Base-by-base conservation (phyloP, 1,140 invertebrate species). In the Polypedilum vanderplanki region DNA sequence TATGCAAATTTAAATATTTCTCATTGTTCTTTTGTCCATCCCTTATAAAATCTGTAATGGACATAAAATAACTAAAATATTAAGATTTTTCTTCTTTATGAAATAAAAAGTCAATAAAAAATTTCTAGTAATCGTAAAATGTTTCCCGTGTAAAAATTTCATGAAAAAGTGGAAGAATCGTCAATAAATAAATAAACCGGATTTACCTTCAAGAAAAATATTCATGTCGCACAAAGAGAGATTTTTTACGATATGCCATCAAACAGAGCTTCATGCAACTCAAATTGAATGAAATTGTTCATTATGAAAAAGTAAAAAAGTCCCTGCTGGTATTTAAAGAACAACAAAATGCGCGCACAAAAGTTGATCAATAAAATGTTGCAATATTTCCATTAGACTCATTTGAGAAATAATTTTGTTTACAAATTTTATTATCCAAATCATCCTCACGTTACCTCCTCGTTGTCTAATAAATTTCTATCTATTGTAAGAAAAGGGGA, bases 281-380 rank as follows among this genome's bases (percentile, higher is more conserved):
- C 9, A 46, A 46, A 46, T 46, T 46, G 41, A 46, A 46, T 46
- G 41, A 46, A 46, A 46, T 46, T 46, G 41, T 15, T 46, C 41
- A 46, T 46, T 46, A 46, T 46, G 41, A 15, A 46, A 46, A 46
- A 46, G 41, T 2, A n/a, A n/a, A 46, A 46, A 46, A 46, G 8
- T 46, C 7, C 41, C 41, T 46, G 41, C 41, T 8, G 15, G 41
- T 15, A n/a, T n/a, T n/a, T n/a, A n/a, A n/a, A n/a, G n/a, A n/a
- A n/a, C n/a, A n/a, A 41, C 10, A 41, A 41, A 41, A 41, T 10
- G 9, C 41, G 18, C 7, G 18, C n/a, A 15, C 7, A 67, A 67
- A 67, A 7, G 64, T 67, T 67, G 64, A 67, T 67, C 64, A 67
- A 67, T 67, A 67, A 67, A 67, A 67, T 67, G 64, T 67, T 67